These are phyloP conservation scores for Lysandra bellargus DNA, from an alignment of 2,888 invertebrate species.

Conservation along the genomic window DNA sequence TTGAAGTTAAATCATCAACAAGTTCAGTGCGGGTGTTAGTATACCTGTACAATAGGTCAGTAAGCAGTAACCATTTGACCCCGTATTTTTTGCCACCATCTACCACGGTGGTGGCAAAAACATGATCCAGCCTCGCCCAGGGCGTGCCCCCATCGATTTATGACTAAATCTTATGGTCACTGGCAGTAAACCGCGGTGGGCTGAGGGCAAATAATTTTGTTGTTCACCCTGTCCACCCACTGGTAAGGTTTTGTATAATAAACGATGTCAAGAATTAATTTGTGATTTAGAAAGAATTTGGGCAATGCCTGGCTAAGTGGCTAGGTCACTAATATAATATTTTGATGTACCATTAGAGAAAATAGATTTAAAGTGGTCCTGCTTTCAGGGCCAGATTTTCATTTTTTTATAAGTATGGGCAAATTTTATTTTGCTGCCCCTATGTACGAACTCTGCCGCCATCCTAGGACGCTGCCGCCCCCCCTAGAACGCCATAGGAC, in stretches of 20 bases:
- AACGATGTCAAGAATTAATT: background rate
- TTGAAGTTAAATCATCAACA: no score
- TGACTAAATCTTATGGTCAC: slow-evolving; percentile 62
- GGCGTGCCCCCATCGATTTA: slow-evolving; percentile 65
- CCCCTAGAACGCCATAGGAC: no score
- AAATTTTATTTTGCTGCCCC: no score
- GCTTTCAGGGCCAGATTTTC: no score
- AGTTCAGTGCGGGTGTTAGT: background rate
- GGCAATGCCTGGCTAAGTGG: background rate
- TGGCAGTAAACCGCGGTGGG: slow-evolving; percentile 38
- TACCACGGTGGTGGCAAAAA: slow-evolving; percentile 61
- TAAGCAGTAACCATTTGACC: background rate
- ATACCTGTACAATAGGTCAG: background rate
- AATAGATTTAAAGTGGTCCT: no score
- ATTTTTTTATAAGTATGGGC: no score
- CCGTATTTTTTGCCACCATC: slow-evolving; percentile 63
- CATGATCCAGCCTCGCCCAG: slow-evolving; percentile 51
- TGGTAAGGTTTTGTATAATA: background rate
- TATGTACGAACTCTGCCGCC: no score
- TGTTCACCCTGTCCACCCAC: background rate
- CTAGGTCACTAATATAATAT: no score
- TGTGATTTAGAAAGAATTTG: background rate
- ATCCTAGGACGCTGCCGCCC: no score
- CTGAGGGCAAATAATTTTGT: background rate
- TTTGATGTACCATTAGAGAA: no score